These are phyloP conservation scores for Lophius americanus DNA, from an alignment of 2,797 vertebrate species.

Conservation along the genomic window DNA sequence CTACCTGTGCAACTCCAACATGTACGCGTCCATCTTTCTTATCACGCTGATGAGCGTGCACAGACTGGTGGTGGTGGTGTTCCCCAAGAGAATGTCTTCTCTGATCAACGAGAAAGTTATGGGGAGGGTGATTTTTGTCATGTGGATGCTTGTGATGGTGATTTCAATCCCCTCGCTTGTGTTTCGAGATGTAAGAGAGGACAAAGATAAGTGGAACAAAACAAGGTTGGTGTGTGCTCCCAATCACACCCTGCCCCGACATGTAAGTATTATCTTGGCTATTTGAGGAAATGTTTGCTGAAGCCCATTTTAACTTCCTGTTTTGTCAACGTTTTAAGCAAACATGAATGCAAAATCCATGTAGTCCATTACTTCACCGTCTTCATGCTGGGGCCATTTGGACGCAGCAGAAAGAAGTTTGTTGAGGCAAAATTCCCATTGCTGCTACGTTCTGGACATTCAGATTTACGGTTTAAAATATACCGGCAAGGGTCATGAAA, in stretches of 20 bases:
- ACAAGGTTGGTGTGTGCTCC: slow-evolving; percentile 50
- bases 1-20: slow-evolving; percentile 90
- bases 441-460: too few species aligned
- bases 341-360: too few species aligned
- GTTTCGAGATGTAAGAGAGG: slow-evolving; percentile 74
- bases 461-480: too few species aligned
- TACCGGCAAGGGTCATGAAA: too few species aligned
- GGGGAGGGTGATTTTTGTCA: slow-evolving; percentile 69
- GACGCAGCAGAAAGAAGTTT: too few species aligned
- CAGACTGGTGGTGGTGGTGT: slow-evolving; percentile 84
- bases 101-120: slow-evolving; percentile 73
- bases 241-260: slow-evolving; percentile 48
- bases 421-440: too few species aligned
- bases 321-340: too few species aligned
- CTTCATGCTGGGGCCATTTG: too few species aligned
- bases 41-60: slow-evolving; percentile 90
- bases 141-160: slow-evolving; percentile 81
- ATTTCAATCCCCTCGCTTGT: slow-evolving; percentile 83
- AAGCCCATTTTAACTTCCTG: too few species aligned
- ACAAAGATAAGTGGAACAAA: accelerated
- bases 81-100: slow-evolving; percentile 70
- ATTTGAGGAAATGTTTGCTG: not conserved
- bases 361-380: too few species aligned
- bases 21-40: slow-evolving; percentile 91
- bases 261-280: slow-evolving; percentile 62